Conservation (phyloP, 1,140 invertebrate genomes). For the Brachionus koreanus region DNA sequence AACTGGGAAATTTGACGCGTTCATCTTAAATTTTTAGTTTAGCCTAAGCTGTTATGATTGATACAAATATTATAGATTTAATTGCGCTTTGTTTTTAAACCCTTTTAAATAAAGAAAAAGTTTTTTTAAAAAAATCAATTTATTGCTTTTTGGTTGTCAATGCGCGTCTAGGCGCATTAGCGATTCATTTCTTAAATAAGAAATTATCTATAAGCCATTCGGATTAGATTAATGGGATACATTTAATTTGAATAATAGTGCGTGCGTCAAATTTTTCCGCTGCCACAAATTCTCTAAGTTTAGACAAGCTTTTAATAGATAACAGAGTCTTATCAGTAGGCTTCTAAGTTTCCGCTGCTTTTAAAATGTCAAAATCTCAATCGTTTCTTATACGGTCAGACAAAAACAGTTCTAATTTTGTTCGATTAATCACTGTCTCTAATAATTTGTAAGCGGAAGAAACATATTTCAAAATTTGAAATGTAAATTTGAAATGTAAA, state of each 20-base stretch:
- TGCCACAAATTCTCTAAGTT: conserved; percentile 1
- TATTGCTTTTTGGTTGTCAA: neutral
- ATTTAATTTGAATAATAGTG: neutral
- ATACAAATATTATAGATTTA: neutral
- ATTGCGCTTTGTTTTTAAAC: neutral
- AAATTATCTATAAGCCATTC: neutral
- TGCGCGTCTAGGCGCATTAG: neutral
- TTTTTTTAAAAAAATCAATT: conserved; percentile 4
- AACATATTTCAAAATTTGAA: conserved; percentile 19
- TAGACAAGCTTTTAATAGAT: conserved; percentile 22
- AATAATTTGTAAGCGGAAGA: conserved; percentile 24
- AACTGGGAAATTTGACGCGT: neutral
- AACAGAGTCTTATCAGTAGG: neutral
- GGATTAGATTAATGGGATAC: neutral
- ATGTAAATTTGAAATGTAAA: conserved; percentile 23
- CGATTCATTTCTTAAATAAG: conserved; percentile 6
- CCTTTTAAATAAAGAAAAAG: neutral
- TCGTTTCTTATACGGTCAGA: neutral
- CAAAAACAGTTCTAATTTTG: conserved; percentile 3
- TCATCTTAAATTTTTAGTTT: neutral
- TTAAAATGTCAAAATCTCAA: conserved; percentile 31
- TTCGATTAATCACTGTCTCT: conserved; percentile 32
- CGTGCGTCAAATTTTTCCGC: conserved; percentile 36
- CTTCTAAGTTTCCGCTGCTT: conserved; percentile 25
- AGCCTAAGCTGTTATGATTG: neutral